Base-by-base conservation (phyloP, 2,797 vertebrate genomes). In the Enteromius thamalakanensis region DNA sequence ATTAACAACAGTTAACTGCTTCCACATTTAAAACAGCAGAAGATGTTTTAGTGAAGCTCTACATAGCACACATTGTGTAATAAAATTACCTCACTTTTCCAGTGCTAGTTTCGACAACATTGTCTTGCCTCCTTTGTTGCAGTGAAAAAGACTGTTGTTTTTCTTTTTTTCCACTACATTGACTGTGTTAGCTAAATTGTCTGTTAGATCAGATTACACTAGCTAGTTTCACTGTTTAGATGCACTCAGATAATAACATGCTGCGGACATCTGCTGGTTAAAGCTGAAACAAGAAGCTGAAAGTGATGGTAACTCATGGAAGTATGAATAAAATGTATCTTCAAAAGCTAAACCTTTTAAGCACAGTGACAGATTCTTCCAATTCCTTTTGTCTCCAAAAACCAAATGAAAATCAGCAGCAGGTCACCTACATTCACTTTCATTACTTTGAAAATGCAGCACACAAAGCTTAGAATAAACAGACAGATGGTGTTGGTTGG, bases 81-180 rank as follows among this genome's bases (percentile, higher is more conserved):
- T 67, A 67, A 40, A 40, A 40, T 40, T 1, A 68, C 34, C 65
- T 68, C 34, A 40, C 19, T 2, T 42, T 34, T 65, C 17, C 32
- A n/a, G 65, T n/a, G 2, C 65, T 68, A n/a, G 65, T 68, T 68
- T 37, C 10, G 9, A 68, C 65, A 68, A 40, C 34, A 68, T 68
- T n/a, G 19, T 67, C 65, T 64, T 64, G 29, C 62, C 62, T 64
- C 29, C 62, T 64, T 32, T 64, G 29, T 32, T 64, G 62, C 62
- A 32, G 6, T 32, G 62, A 8, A 64, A 17, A 32, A 32, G 26
- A 64, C 14, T 62, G 26, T 29, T 60, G 26, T 1, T 37, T 37
- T 64, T 64, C 6, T 32, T 64, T 32, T 64, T 17, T 32, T 5
- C 34, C 19, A 40, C 65, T 68, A n/a, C 32, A 68, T 68, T 40